phyloP scores from a whole-genome alignment of 1,140 invertebrate genomes.

The Stegodyphus mimosarum region DNA sequence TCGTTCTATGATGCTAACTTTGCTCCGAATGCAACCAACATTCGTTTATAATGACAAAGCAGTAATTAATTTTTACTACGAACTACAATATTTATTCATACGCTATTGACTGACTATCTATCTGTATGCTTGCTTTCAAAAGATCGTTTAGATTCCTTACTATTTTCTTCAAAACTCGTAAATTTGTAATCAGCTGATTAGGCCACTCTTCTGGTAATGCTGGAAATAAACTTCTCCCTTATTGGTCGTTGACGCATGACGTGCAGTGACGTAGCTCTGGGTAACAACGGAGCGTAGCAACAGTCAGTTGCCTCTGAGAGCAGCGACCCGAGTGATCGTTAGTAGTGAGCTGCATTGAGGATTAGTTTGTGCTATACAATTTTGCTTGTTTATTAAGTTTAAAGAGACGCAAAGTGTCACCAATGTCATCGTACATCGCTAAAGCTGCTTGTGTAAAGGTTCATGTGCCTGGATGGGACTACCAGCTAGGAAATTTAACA shows the following conservation, averaged over 20 bases:
- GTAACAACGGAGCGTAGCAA: conserved; percentile 58
- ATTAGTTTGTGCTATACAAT: conserved; percentile 11
- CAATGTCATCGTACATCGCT: conserved; percentile 30
- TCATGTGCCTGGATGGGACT: not conserved
- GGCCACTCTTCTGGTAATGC: conserved; percentile 35
- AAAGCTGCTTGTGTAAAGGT: not conserved
- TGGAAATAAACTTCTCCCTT: conserved; percentile 34
- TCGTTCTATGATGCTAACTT: no score
- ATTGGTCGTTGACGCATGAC: conserved; percentile 54
- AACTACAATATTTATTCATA: no score
- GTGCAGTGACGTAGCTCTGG: conserved; percentile 45
- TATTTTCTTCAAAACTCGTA: not conserved
- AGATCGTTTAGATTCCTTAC: not conserved
- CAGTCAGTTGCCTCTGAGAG: conserved; percentile 57
- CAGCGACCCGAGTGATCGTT: conserved; percentile 45
- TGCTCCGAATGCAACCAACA: no score
- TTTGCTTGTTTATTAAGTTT: conserved; percentile 14
- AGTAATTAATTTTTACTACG: no score
- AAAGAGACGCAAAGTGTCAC: not conserved
- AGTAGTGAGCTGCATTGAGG: conserved; percentile 31
- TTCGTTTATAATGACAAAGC: no score
- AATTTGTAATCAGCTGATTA: conserved; percentile 43
- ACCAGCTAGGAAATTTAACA: not conserved
- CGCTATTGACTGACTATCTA: not conserved
- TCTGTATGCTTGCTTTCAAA: not conserved